These are phyloP conservation scores for Sebastes schlegelii DNA, from an alignment of 2,113 vertebrate species.

Conservation along the genomic window DNA sequence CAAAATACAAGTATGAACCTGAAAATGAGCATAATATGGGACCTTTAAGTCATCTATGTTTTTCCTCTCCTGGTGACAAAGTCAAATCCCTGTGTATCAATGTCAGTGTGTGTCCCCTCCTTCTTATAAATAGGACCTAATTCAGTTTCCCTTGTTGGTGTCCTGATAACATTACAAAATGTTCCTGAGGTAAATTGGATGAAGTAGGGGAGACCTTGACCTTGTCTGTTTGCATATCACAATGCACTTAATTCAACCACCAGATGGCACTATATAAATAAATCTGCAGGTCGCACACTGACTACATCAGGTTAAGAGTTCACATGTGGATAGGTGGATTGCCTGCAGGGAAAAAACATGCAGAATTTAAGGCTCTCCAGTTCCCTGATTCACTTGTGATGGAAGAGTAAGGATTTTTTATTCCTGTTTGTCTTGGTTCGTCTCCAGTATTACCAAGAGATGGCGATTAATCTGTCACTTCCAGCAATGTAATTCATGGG, in stretches of 20 bases:
- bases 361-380: not conserved
- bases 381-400: constrained; percentile 14
- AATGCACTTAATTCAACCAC: not conserved
- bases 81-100: constrained; percentile 4
- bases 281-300: not conserved
- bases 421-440: constrained; percentile 15
- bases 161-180: constrained; percentile 26
- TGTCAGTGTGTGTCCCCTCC: not conserved
- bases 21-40: no score
- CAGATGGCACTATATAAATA: not conserved
- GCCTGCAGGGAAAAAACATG: no score
- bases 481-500: constrained; percentile 41
- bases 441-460: constrained; percentile 15
- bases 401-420: constrained; percentile 17
- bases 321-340: not conserved
- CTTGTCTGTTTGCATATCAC: constrained; percentile 8
- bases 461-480: constrained; percentile 64
- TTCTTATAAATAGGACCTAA: constrained; percentile 5
- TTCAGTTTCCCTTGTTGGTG: constrained; percentile 22
- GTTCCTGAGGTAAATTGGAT: constrained; percentile 10
- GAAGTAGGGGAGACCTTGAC: constrained; percentile 18
- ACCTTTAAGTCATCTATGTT: not conserved
- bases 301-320: not conserved
- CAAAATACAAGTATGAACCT: no score
- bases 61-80: constrained; percentile 3